phyloP scores from a whole-genome alignment of 2,113 vertebrate genomes.

The Numida meleagris region DNA sequence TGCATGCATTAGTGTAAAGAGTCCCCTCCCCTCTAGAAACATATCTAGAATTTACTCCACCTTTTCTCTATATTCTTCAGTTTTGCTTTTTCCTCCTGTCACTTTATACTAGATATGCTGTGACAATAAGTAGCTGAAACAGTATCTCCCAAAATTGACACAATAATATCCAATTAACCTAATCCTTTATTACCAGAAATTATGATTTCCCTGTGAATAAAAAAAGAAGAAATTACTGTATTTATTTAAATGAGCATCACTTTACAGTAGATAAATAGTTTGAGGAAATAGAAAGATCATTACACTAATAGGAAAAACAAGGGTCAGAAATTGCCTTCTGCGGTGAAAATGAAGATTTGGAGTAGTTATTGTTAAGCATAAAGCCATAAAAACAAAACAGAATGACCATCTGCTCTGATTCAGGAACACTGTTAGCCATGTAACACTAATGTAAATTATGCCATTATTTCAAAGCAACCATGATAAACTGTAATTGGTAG shows the following conservation, averaged over 20 bases:
- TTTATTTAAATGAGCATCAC: not conserved
- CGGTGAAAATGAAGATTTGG: not conserved
- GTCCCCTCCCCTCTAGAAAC: not conserved
- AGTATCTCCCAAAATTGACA: not conserved
- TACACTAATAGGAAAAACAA: not conserved
- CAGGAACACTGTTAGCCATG: not conserved
- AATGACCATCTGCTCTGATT: constrained; percentile 22
- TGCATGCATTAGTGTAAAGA: not conserved
- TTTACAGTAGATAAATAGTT: not conserved
- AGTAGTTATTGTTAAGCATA: not conserved
- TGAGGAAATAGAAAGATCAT: not conserved
- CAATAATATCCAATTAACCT: not conserved
- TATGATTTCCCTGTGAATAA: not conserved
- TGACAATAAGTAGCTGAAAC: not conserved
- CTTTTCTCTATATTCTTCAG: not conserved
- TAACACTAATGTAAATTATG: not conserved
- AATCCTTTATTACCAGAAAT: not conserved
- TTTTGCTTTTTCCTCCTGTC: not conserved
- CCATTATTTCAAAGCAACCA: not conserved
- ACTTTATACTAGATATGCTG: not conserved
- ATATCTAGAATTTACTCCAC: not conserved
- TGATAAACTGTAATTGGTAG: not conserved
- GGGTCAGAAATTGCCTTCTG: not conserved
- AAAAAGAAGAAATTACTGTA: not conserved
- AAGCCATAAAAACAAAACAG: not conserved